Evolutionary conservation across 2,797 vertebrate species (phyloP), one percentile per base, ranked within the genome.

Genomic region (Sebastes iracundus): DNA sequence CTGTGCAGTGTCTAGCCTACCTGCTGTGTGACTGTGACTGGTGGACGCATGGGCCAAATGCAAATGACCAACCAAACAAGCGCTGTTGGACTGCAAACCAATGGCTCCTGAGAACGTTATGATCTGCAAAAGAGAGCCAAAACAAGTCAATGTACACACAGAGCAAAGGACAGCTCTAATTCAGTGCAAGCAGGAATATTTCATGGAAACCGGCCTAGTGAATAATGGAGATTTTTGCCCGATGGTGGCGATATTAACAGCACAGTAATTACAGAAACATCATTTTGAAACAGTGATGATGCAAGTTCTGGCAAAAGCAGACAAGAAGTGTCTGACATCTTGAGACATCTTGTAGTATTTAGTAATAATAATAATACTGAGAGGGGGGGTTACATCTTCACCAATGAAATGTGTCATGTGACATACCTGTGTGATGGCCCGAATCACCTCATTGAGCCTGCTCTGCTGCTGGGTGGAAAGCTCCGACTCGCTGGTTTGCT

Each of bases 41-140:
- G 95, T 96, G 77, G 96, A 97, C 82, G 97, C 82, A 62, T 96
- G 96, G 70, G 97, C 97, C 72, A 98, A 92, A 89, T 99, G 94
- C 89, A 99, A 93, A 76, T 97, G 96, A 65, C 97, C 98, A 81
- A 99, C 77, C 84, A 99, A 94, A 93, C 95, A 97, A n/a, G 97
- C 94, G 63, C 97, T 97, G 88, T 98, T 99, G 86, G 97, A 97
- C 89, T 99, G 98, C 88, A 99, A 94, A 53, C 97, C 98, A 77
- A 98, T 96, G 52, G 97, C 96, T 66, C 96, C 97, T 0, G 98
- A 99, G 88, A 96, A 96, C 16, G 95, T 96, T 67, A 99, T 93
- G 79, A 98, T 93, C 98, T 99, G 88, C 68, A 61, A 23, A 13
- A 28, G n/a, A 61, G 10, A 38, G 12, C 38, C n/a, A 2, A 52